Base-by-base conservation (phyloP, 1,140 invertebrate species). In the Cataglyphis hispanica region DNA sequence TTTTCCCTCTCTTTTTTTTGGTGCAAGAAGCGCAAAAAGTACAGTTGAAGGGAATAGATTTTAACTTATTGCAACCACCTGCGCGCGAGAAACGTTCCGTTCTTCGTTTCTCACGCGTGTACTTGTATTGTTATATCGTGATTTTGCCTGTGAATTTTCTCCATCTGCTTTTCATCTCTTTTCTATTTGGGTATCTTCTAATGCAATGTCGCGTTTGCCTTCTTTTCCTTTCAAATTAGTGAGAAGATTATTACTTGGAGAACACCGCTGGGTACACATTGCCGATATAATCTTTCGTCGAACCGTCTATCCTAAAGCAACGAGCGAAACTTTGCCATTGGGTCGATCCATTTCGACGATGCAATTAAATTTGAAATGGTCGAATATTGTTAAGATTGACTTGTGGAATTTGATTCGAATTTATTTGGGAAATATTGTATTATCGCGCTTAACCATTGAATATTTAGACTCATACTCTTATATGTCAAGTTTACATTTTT, bases 191-290 rank as follows among this genome's bases (percentile, higher is more conserved):
- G 16, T 19, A 50, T 60, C 37, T 60, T 58, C 25, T 43, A 53
- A 53, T 50, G 22, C 77, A 19, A 69, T 16, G 46, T 56, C 19
- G 31, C 10, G 22, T 13, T 25, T 25, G 37, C 10, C 46, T 60
- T 81, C 40, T 43, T 60, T 83, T 2, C 31, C 34, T 25, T 67
- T 77, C 8, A 56, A 67, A 58, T 25, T 37, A 11, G 31, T 46
- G 67, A 85, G 50, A 64, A 67, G 61, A 85, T 53, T 80, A 85
- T 83, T 74, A 60, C 67, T 74, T 72, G 53, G 67, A 83, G 56
- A 83, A 72, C n/a, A 72, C n/a, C 58, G 67, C 7, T 40, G 19
- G 25, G 34, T 70, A 53, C 37, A 31, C 43, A 50, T 16, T 27
- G 64, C 34, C 25, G 22, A 53, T n/a, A 13, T 37, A n/a, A 46